Base-by-base conservation (phyloP, 2,888 invertebrate genomes). In the Habroteleia sp. region DNA sequence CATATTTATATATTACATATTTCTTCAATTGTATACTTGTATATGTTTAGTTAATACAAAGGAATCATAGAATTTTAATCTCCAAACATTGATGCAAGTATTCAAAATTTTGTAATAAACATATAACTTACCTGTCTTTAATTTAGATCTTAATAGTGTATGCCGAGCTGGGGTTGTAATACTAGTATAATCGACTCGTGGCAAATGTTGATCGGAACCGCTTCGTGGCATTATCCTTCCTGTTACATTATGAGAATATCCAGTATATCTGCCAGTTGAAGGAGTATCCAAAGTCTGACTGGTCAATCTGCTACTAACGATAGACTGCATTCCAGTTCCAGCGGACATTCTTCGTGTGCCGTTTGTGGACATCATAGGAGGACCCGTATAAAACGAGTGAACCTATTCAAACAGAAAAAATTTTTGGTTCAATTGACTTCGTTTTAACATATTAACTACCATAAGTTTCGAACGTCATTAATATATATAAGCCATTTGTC, bases 171-270 rank as follows among this genome's bases (percentile, higher is more conserved):
- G 91, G 39, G 92, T 93, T 44, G 93, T 92, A 77, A 91, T 91
- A 77, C 91, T 91, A 11, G 94, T 94, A 85, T 96, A 96, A 89
- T 96, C 96, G 5, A 96, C 95, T 52, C 95, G 91, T 4, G 96
- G 96, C 79, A 96, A 89, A 88, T 97, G 96, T 88, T 97, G 96
- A 89, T 97, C 97, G 33, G 97, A 97, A 13, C 97, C 97, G 50
- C 97, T 96, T 56, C 97, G 91, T 8, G 96, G 95, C 89, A 97
- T 91, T 52, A 91, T 90, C 54, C 91, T 87, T 20, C 90, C 91
- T 8, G 89, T 89, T 29, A 89, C 80, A 78, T 91, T 91, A 79
- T 91, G 91, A 20, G 90, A 89, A 82, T 91, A 91, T 7, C 77
- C 77, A 7, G 71, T 23, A 48, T 88, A 88, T 35, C 85, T 84